Percentiles rank a stretch among this genome's conserved stretches.
phyloP scores from a whole-genome alignment of 1,140 invertebrate genomes.

The Camponotus floridanus region DNA sequence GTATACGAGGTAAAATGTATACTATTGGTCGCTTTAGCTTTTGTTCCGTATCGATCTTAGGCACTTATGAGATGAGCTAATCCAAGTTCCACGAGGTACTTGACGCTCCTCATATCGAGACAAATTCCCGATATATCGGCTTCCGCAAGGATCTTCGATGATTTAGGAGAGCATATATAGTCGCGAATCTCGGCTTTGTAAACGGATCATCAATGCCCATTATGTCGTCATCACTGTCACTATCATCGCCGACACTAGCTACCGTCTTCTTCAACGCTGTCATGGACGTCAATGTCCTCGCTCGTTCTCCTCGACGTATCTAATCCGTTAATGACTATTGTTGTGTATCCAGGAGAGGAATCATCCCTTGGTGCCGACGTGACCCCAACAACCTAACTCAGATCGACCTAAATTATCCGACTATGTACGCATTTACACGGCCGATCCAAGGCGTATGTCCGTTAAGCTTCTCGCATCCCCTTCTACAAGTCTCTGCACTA shows the following conservation, averaged over 20 bases:
- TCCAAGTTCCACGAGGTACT: not conserved
- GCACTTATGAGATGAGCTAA: not conserved
- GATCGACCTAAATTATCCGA: conserved; percentile 78
- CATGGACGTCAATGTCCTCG: conserved; percentile 27
- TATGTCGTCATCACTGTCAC: conserved; percentile 41
- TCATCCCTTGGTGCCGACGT: conserved; percentile 64
- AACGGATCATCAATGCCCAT: conserved; percentile 71
- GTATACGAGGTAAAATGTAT: not conserved
- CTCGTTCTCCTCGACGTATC: conserved; percentile 52
- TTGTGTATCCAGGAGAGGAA: conserved; percentile 71
- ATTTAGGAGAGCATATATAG: not conserved
- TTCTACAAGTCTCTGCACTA: conserved; percentile 59
- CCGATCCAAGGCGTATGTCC: conserved; percentile 66
- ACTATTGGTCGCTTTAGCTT: not conserved
- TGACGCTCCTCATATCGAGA: not conserved
- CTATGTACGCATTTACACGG: conserved; percentile 51
- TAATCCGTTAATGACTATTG: conserved; percentile 79
- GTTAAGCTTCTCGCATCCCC: conserved; percentile 71
- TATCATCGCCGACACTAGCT: conserved; percentile 23
- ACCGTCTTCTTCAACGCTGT: conserved; percentile 27
- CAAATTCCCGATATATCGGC: not conserved
- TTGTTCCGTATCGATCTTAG: not conserved
- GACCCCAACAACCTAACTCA: conserved; percentile 63
- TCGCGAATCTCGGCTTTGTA: conserved; percentile 66
- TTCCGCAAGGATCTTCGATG: not conserved